Evolutionary conservation across 1,140 invertebrate genomes (phyloP).

Genomic region (Bilobella aurantiaca): DNA sequence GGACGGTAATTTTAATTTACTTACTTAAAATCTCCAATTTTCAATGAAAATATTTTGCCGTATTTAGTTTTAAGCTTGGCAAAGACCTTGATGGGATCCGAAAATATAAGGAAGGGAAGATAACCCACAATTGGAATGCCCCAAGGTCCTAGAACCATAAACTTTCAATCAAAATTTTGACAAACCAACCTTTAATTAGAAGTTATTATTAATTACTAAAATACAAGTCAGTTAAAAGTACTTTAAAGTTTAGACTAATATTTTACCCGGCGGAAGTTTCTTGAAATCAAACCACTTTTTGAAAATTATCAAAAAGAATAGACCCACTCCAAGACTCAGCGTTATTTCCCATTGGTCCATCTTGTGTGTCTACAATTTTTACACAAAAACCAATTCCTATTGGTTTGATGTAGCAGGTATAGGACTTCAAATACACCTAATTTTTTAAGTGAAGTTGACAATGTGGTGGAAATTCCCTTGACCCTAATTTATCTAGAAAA

Average conservation of each 20-base stretch:
- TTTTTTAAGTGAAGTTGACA: too few species aligned
- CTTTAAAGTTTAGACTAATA: not conserved
- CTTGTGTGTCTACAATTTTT: not conserved
- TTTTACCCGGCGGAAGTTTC: conserved; percentile 22
- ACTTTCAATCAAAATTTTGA: too few species aligned
- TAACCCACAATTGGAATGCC: conserved; percentile 29
- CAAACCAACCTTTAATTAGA: too few species aligned
- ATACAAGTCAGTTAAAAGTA: not conserved
- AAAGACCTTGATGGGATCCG: conserved; percentile 24
- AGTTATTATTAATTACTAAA: not conserved
- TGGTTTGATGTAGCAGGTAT: too few species aligned
- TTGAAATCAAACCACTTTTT: conserved; percentile 10
- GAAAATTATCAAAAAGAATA: conserved; percentile 6
- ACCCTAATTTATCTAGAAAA: too few species aligned
- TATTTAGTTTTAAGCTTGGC: conserved; percentile 25
- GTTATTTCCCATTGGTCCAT: not conserved
- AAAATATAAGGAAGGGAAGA: conserved; percentile 27
- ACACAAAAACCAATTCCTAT: too few species aligned
- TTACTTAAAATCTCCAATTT: conserved; percentile 28
- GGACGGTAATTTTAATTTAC: not conserved
- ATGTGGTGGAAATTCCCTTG: too few species aligned
- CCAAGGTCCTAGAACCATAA: conserved; percentile 29
- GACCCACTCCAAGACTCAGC: not conserved
- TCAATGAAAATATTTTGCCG: conserved; percentile 32
- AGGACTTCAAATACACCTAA: too few species aligned